Evolutionary conservation across 2,113 vertebrate genomes (phyloP).

Genomic region (Donacobius atricapilla): DNA sequence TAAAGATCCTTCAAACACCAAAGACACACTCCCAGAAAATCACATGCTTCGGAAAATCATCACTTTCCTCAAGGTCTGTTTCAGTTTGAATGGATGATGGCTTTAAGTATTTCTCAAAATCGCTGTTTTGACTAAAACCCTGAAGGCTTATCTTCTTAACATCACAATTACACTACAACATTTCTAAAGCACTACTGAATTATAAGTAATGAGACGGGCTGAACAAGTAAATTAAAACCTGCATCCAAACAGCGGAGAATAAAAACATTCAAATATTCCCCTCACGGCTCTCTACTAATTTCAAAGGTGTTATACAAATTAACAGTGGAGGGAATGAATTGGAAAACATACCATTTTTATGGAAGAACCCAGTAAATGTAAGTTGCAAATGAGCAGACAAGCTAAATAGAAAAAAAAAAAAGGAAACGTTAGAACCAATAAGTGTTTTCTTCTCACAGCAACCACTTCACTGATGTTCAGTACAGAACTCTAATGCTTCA

Average conservation of each 20-base stretch:
- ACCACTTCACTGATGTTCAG: neutral
- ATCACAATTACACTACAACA: neutral
- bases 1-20: neutral
- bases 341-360: slow-evolving; percentile 90
- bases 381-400: slow-evolving; percentile 96
- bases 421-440: neutral
- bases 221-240: neutral
- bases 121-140: neutral
- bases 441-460: neutral
- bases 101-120: neutral
- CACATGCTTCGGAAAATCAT: neutral
- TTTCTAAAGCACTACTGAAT: neutral
- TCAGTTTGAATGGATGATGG: neutral
- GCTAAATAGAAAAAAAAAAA: slow-evolving; percentile 69
- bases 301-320: neutral
- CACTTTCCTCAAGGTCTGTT: neutral
- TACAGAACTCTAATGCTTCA: neutral
- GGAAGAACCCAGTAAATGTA: slow-evolving; percentile 99
- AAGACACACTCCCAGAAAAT: neutral
- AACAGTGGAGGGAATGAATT: neutral
- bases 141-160: neutral
- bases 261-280: neutral
- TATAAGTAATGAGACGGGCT: neutral
- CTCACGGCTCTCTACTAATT: neutral
- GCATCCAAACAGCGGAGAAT: neutral